These are phyloP conservation scores for Petroica traversi DNA, from an alignment of 2,113 vertebrate species.

Conservation along the genomic window DNA sequence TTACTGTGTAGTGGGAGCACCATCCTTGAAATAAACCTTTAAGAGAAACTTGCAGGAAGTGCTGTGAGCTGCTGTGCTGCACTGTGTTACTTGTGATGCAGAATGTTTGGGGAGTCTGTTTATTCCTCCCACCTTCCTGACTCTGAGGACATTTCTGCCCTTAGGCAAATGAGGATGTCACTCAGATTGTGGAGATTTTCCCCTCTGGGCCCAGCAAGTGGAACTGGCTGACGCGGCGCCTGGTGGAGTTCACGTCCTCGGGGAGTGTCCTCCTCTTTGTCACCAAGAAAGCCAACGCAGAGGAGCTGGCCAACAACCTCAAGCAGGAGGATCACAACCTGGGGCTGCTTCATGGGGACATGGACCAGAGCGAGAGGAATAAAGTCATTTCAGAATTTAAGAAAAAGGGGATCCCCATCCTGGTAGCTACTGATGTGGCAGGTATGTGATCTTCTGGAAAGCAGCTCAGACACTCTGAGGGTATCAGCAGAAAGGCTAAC, in stretches of 20 bases:
- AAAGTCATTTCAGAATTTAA: slow-evolving; percentile 98
- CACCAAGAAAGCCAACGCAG: slow-evolving; percentile 94
- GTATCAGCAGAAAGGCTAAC: not conserved
- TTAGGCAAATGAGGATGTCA: slow-evolving; percentile 97
- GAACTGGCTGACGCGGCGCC: slow-evolving; percentile 89
- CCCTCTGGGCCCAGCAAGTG: slow-evolving; percentile 88
- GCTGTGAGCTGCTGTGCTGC: not conserved
- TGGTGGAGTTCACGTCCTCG: slow-evolving; percentile 94
- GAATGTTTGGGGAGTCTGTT: not conserved
- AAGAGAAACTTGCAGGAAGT: not conserved
- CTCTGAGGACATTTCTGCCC: not conserved
- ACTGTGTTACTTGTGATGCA: rapidly evolving
- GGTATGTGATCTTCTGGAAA: slow-evolving; percentile 70
- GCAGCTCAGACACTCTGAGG: not conserved
- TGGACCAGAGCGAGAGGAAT: slow-evolving; percentile 99
- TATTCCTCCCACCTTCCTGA: not conserved
- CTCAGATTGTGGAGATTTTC: slow-evolving; percentile 94
- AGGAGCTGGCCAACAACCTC: slow-evolving; percentile 92
- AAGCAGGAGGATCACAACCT: slow-evolving; percentile 91
- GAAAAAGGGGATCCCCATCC: slow-evolving; percentile 89
- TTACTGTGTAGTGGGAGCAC: not conserved
- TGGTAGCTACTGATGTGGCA: slow-evolving; percentile 97
- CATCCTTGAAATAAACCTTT: not conserved
- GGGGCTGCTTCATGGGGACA: slow-evolving; percentile 95
- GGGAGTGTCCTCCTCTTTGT: slow-evolving; percentile 96